Percentiles rank a stretch among this genome's conserved stretches.
Evolutionary conservation across 1,140 invertebrate genomes (phyloP).

Genomic region (Mya arenaria): DNA sequence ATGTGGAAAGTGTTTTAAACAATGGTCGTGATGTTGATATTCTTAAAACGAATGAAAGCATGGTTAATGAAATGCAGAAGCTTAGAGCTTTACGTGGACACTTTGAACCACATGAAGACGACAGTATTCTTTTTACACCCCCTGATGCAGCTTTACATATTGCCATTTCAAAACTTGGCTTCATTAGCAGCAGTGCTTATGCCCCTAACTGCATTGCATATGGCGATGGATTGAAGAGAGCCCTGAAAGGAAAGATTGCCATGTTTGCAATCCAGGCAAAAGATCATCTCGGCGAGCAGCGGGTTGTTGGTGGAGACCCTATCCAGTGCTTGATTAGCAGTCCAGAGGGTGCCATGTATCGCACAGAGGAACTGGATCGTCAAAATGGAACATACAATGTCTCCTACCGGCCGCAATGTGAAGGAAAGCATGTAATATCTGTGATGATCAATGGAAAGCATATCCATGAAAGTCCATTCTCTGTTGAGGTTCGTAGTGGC

Average conservation of each 20-base stretch:
- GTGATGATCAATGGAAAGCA: conserved; percentile 83
- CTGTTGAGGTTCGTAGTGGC: conserved; percentile 83
- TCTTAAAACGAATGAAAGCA: conserved; percentile 87
- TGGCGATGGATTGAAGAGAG: conserved; percentile 82
- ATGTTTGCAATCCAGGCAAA: conserved; percentile 81
- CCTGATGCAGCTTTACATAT: conserved; percentile 82
- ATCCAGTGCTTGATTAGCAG: conserved; percentile 85
- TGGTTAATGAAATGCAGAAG: conserved; percentile 87
- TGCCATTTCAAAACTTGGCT: conserved; percentile 82
- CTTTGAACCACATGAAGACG: conserved; percentile 84
- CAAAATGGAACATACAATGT: conserved; percentile 82
- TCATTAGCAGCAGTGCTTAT: conserved; percentile 83
- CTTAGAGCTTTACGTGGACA: conserved; percentile 83
- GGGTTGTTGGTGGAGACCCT: conserved; percentile 85
- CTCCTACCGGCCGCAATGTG: conserved; percentile 83
- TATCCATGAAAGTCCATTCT: conserved; percentile 85
- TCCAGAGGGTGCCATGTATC: conserved; percentile 82
- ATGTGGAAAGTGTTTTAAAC: conserved; percentile 85
- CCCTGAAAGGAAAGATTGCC: conserved; percentile 80
- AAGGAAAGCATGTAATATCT: conserved; percentile 80
- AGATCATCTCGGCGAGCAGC: conserved; percentile 84
- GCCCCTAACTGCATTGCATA: conserved; percentile 83
- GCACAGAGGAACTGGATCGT: conserved; percentile 80
- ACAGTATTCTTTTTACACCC: conserved; percentile 83
- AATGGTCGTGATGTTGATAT: conserved; percentile 86